phyloP scores from a whole-genome alignment of 2,797 vertebrate genomes.

The Calcarius lapponicus region DNA sequence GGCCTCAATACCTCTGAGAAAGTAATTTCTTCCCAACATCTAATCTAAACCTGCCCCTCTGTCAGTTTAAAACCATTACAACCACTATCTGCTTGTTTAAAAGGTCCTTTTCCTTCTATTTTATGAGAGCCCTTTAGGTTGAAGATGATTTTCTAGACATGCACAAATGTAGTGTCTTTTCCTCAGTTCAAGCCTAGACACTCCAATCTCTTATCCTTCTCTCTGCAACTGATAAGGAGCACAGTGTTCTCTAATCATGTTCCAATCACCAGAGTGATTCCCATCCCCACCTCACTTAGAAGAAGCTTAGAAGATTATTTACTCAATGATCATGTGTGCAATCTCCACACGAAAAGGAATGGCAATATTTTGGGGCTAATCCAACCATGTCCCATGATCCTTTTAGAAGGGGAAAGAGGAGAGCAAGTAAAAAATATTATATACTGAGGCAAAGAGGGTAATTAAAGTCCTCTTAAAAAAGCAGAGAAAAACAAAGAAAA shows the following conservation, averaged over 20 bases:
- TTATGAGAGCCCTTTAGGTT: not conserved
- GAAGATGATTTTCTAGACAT: not conserved
- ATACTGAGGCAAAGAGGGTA: not conserved
- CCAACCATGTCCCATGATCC: constrained; percentile 20
- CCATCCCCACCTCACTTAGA: constrained; percentile 4
- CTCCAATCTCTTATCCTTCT: constrained; percentile 8
- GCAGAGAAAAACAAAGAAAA: not conserved
- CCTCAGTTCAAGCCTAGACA: constrained; percentile 10
- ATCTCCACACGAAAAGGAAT: constrained; percentile 49
- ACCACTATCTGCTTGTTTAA: not conserved
- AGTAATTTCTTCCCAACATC: not conserved
- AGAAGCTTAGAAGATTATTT: constrained; percentile 63
- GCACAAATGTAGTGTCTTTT: not conserved
- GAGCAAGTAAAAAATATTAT: not conserved
- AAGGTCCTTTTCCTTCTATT: not conserved
- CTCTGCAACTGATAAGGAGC: constrained; percentile 40
- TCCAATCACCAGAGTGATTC: constrained; percentile 48
- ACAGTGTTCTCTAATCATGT: constrained; percentile 27
- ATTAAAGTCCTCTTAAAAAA: not conserved
- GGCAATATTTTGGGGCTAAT: constrained; percentile 44
- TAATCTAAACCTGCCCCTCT: not conserved
- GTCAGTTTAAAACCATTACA: not conserved
- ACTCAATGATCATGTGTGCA: constrained; percentile 18
- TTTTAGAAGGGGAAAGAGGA: not conserved
- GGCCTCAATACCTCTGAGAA: too few relatives aligned